Percentiles rank a stretch among this genome's conserved stretches.
phyloP scores from a whole-genome alignment of 2,113 vertebrate species.

The Onychorhynchus coronatus region DNA sequence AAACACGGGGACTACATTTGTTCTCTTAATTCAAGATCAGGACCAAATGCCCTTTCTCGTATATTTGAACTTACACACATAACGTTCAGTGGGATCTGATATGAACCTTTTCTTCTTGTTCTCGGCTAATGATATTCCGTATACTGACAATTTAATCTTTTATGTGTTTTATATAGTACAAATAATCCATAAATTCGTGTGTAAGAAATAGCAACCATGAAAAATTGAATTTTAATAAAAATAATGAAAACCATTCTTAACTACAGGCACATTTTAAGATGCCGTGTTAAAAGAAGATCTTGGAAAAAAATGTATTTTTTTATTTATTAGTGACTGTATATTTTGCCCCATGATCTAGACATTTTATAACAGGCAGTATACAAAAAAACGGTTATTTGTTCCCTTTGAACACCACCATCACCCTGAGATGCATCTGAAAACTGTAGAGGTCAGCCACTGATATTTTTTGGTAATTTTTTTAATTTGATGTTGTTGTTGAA shows the following conservation, averaged over 20 bases:
- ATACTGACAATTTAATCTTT: neutral
- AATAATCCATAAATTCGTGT: conserved; percentile 32
- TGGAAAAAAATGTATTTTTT: conserved; percentile 46
- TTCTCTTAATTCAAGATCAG: neutral
- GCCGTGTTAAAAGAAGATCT: conserved; percentile 31
- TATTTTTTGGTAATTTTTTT: conserved; percentile 42
- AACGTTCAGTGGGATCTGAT: neutral
- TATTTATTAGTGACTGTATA: conserved; percentile 29
- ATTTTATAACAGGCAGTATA: conserved; percentile 17
- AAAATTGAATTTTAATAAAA: conserved; percentile 16
- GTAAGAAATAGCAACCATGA: conserved; percentile 24
- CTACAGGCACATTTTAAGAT: conserved; percentile 61
- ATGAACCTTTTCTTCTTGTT: neutral
- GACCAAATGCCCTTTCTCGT: neutral
- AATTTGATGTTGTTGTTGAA: conserved; percentile 4
- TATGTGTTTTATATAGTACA: neutral
- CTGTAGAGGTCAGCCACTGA: conserved; percentile 1
- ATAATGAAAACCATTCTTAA: neutral
- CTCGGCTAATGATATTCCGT: neutral
- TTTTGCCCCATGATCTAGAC: conserved; percentile 26
- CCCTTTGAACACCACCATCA: neutral
- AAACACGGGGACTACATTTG: neutral
- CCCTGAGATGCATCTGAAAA: conserved; percentile 6
- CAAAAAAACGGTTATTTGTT: neutral
- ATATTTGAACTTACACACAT: neutral